Percentiles rank a stretch among this genome's conserved stretches.
Conservation (phyloP, 2,888 invertebrate species). For the Drosophila planitibia region DNA sequence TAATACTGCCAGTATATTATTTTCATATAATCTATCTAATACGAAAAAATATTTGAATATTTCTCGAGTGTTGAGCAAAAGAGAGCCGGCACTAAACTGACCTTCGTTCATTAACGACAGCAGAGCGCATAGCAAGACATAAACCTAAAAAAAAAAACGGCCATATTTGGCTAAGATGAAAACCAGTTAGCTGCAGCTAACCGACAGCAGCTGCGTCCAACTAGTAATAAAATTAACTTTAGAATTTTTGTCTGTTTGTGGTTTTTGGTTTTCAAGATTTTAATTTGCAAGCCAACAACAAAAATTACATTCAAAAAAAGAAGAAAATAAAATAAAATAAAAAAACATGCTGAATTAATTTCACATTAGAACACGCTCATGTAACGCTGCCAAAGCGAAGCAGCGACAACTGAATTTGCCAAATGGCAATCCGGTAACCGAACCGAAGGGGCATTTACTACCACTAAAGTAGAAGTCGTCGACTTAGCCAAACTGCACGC, state of each 20-base stretch:
- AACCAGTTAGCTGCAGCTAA: constrained; percentile 70
- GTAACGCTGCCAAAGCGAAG: constrained; percentile 75
- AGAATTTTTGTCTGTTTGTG: constrained; percentile 50
- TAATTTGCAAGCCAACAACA: constrained; percentile 39
- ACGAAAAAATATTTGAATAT: not conserved
- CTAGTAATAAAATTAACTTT: constrained; percentile 67
- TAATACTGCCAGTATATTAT: not conserved
- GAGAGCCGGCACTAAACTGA: constrained; percentile 61
- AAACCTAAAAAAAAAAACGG: constrained; percentile 59
- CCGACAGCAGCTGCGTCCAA: constrained; percentile 55
- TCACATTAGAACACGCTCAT: constrained; percentile 81
- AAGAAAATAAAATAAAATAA: constrained; percentile 33
- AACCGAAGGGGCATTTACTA: constrained; percentile 16
- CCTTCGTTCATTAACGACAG: constrained; percentile 76
- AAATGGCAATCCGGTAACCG: constrained; percentile 53
- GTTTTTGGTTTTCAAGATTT: constrained; percentile 49
- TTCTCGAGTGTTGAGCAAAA: constrained; percentile 7
- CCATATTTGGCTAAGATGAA: constrained; percentile 65
- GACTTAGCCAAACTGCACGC: constrained; percentile 46
- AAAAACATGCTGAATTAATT: constrained; percentile 72
- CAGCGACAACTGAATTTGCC: constrained; percentile 30
- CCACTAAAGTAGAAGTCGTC: constrained; percentile 40
- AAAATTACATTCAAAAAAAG: constrained; percentile 26
- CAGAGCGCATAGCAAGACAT: constrained; percentile 67
- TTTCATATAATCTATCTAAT: not conserved